Base-by-base conservation (phyloP, 2,113 vertebrate genomes). In the Pangasianodon gigas region DNA sequence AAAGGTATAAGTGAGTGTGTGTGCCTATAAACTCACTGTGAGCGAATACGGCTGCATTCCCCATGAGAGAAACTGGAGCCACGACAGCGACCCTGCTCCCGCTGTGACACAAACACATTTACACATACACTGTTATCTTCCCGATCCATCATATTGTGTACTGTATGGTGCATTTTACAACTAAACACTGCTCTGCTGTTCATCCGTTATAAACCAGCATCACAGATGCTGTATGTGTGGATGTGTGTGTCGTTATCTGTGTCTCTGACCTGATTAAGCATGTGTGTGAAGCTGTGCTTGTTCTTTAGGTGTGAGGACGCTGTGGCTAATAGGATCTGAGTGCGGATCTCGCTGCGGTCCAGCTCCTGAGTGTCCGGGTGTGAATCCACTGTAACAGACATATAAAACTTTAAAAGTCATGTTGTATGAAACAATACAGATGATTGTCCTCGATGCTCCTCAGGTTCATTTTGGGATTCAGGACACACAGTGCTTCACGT, bases 31-130 rank as follows among this genome's bases (percentile, higher is more conserved):
- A 96, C 97, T 97, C 93, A 98, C 97, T 98, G 97, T 88, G 97
- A 96, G 90, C 97, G 96, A 91, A 98, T 94, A 88, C 94, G 96
- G 89, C 96, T 98, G 91, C 95, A 97, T 92, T 98, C 97, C 87
- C 97, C 97, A n/a, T 97, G 97, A 82, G 97, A 98, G 93, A 98
- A 98, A 91, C 97, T 97, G 92, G 96, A 96, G 87, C 94, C 96
- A 91, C 95, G 94, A 92, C 97, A 97, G 81, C 97, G 95, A 90
- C 97, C 97, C 90, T 96, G 96, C 93, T 97, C 97, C 91, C 97
- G 97, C 97, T 98, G 93, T 41, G 83, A 54, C 82, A 89, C 69
- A 51, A 65, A 86, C 86, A 88, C 65, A 83, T 6, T 80, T 46
- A 80, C 44, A 51, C 56, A 83, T 24, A 83, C 54, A n/a, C 19